Conservation (phyloP, 2,113 vertebrate genomes). For the Rostratula benghalensis region DNA sequence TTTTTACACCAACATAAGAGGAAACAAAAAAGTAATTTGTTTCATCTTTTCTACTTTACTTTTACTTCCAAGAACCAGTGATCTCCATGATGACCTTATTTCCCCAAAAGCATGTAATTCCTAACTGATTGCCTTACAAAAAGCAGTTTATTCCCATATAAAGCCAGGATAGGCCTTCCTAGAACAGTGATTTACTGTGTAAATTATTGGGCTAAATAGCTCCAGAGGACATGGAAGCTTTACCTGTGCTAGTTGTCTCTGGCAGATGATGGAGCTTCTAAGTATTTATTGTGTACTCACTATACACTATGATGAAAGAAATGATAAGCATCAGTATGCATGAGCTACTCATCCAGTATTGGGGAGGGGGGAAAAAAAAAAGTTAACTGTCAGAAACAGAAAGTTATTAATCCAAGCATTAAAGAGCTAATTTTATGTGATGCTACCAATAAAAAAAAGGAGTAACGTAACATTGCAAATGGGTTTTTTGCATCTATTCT, state of each 20-base stretch:
- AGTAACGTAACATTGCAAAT: not conserved
- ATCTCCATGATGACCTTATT: not conserved
- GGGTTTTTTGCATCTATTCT: not conserved
- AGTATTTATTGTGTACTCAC: conserved; percentile 8
- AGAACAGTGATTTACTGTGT: not conserved
- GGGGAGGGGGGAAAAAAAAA: not conserved
- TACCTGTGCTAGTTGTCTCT: not conserved
- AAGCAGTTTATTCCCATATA: not conserved
- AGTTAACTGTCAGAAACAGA: not conserved
- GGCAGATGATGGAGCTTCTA: conserved; percentile 10
- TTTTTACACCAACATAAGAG: not conserved
- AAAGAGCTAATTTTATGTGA: not conserved
- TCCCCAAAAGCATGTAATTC: not conserved
- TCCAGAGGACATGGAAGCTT: not conserved
- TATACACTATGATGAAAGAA: not conserved
- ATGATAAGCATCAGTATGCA: not conserved
- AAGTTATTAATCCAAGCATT: not conserved
- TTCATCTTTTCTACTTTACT: not conserved
- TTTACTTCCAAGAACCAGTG: not conserved
- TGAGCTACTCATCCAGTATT: not conserved
- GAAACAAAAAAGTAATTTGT: not conserved
- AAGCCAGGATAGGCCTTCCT: not conserved
- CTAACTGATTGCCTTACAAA: not conserved
- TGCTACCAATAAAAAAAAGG: not conserved
- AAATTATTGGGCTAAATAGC: not conserved